Conservation (phyloP, 2,888 invertebrate species). For the Heliconius charithonia region DNA sequence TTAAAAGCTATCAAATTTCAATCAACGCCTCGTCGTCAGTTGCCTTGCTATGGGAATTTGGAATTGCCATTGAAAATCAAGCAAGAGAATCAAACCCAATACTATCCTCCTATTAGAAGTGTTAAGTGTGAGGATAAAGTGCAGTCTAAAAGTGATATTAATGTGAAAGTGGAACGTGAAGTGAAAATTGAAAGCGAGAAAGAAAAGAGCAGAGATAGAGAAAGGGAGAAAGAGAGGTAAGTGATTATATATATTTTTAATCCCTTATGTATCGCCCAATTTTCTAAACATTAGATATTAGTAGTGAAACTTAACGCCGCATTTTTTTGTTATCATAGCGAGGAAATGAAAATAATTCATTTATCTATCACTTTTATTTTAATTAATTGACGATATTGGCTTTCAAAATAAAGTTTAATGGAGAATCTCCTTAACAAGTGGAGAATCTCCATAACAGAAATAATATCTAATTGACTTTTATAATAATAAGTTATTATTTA, state of each 20-base stretch:
- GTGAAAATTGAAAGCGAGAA: slow-evolving; percentile 61
- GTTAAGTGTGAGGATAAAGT: slow-evolving; percentile 58
- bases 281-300: no score
- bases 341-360: no score
- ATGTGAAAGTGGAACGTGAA: slow-evolving; percentile 59
- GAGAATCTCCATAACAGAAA: no score
- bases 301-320: no score
- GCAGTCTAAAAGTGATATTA: slow-evolving; percentile 50
- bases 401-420: no score
- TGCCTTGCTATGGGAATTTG: slow-evolving; percentile 79
- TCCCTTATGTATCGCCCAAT: no score
- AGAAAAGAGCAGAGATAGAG: slow-evolving; percentile 53
- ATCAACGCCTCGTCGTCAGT: slow-evolving; percentile 67
- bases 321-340: no score
- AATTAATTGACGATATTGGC: no score
- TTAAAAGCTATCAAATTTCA: slow-evolving; percentile 75
- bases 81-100: slow-evolving; percentile 65
- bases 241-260: background rate
- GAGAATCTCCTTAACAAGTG: no score
- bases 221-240: slow-evolving; percentile 49
- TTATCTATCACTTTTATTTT: no score
- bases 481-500: no score
- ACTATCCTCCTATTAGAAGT: slow-evolving; percentile 64
- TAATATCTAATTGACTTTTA: no score
- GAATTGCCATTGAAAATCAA: slow-evolving; percentile 77